Evolutionary conservation across 2,113 vertebrate genomes (phyloP).

Genomic region (Ramphastos sulfuratus): DNA sequence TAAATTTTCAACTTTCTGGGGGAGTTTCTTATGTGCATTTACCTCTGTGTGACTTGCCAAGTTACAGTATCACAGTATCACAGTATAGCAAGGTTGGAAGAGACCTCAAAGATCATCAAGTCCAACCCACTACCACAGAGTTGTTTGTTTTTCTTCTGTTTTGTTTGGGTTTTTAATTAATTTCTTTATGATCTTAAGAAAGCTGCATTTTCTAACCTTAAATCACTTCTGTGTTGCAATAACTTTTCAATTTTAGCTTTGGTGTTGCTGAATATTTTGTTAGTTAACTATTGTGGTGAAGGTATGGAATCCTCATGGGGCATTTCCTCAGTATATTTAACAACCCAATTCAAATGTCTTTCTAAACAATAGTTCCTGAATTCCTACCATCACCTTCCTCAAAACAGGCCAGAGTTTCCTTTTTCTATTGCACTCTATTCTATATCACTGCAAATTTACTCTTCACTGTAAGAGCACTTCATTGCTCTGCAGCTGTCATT

Average conservation of each 20-base stretch:
- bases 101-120: too few species aligned
- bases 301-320: background rate
- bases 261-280: background rate
- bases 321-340: background rate
- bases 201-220: background rate
- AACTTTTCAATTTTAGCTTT: background rate
- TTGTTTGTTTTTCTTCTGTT: background rate
- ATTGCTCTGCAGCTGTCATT: background rate
- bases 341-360: background rate
- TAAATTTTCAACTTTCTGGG: background rate
- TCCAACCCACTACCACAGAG: too few species aligned
- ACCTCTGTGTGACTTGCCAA: background rate
- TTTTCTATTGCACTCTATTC: background rate
- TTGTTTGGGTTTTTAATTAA: too few species aligned
- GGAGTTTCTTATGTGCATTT: background rate
- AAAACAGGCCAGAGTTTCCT: background rate
- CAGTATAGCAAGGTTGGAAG: too few species aligned
- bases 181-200: background rate
- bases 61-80: too few species aligned
- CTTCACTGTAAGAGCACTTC: background rate
- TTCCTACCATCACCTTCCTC: background rate
- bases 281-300: background rate
- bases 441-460: background rate
- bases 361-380: background rate
- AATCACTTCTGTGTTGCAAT: background rate